Conservation (phyloP, 2,797 vertebrate genomes). For the Knipowitschia caucasica region DNA sequence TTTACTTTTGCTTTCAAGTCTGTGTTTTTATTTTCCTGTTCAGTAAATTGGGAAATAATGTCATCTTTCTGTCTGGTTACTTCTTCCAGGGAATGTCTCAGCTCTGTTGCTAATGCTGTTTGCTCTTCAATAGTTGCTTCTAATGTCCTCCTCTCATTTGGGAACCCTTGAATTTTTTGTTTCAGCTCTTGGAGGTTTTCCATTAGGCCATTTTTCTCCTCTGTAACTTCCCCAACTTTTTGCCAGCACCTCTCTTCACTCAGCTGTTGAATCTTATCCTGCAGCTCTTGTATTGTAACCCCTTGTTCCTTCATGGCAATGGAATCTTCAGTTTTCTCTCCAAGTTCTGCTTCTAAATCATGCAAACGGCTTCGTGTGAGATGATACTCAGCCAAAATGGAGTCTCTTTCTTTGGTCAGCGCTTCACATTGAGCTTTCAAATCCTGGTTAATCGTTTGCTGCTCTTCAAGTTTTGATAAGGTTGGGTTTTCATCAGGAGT, state of each 20-base stretch:
- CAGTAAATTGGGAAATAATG: slow-evolving; percentile 62
- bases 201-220: slow-evolving; percentile 79
- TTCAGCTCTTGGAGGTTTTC: slow-evolving; percentile 73
- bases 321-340: slow-evolving; percentile 84
- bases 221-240: slow-evolving; percentile 65
- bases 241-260: slow-evolving; percentile 38
- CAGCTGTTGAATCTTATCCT: slow-evolving; percentile 71
- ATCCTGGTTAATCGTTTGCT: slow-evolving; percentile 63
- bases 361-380: slow-evolving; percentile 80
- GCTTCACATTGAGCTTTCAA: slow-evolving; percentile 75
- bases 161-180: slow-evolving; percentile 60
- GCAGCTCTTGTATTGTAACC: slow-evolving; percentile 77
- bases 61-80: slow-evolving; percentile 76
- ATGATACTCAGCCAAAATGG: slow-evolving; percentile 79
- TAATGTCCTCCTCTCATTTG: slow-evolving; percentile 69
- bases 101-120: slow-evolving; percentile 20
- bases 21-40: slow-evolving; percentile 72
- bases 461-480: slow-evolving; percentile 22
- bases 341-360: slow-evolving; percentile 81
- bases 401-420: slow-evolving; percentile 79
- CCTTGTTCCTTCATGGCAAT: slow-evolving; percentile 85
- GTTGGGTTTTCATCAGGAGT: slow-evolving; percentile 24
- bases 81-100: slow-evolving; percentile 63
- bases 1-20: slow-evolving; percentile 72
- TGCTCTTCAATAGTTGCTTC: slow-evolving; percentile 42